A percentile compares a stretch with the other conserved stretches of the same genome.
These are phyloP conservation scores for Tipula unca DNA, from an alignment of 2,888 invertebrate genomes.

Conservation along the genomic window DNA sequence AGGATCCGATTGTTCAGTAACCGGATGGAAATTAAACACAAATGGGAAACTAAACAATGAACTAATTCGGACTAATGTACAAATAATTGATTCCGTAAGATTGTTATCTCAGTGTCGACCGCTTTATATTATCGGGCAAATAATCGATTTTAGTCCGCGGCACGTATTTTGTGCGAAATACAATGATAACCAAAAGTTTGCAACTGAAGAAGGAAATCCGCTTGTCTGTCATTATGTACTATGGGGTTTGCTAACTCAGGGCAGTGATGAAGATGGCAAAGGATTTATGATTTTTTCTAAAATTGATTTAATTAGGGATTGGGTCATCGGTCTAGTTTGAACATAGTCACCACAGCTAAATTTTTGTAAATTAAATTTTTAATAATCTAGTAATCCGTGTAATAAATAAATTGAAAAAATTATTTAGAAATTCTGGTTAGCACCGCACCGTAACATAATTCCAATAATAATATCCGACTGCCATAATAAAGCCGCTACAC, in stretches of 20 bases:
- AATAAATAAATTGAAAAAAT: not conserved
- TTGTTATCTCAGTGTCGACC: not conserved
- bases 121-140: not conserved
- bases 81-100: not conserved
- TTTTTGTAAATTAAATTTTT: too few relatives aligned
- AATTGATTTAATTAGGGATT: not conserved
- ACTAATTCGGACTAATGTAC: not conserved
- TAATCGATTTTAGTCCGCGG: not conserved
- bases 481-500: too few relatives aligned
- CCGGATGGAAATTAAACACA: not conserved
- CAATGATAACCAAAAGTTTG: not conserved
- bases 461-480: not conserved
- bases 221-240: not conserved
- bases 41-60: not conserved
- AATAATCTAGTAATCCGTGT: not conserved
- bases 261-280: not conserved
- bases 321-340: not conserved
- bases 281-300: not conserved
- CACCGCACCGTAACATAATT: not conserved
- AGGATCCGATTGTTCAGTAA: not conserved
- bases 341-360: not conserved
- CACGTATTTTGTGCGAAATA: not conserved
- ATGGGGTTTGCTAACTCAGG: not conserved
- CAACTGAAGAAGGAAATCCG: not conserved
- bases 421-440: not conserved